These are phyloP conservation scores for Listronotus bonariensis DNA, from an alignment of 1,140 invertebrate species.

Conservation along the genomic window DNA sequence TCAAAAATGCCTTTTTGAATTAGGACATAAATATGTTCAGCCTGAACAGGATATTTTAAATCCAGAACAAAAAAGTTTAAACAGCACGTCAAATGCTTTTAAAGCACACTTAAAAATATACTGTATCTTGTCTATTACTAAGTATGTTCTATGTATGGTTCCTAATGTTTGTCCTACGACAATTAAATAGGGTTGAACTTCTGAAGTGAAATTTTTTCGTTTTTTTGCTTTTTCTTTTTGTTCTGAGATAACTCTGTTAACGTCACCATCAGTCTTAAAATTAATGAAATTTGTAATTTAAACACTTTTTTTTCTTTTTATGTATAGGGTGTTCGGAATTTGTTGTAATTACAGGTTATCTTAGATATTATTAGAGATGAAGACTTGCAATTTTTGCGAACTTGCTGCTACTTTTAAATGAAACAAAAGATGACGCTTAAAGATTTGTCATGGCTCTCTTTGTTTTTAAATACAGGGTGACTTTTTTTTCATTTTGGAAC, in stretches of 20 bases:
- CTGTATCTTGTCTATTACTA: conserved; percentile 14
- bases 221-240: conserved; percentile 14
- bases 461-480: no score
- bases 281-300: no score
- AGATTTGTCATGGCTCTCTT: no score
- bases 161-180: conserved; percentile 7
- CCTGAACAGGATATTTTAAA: conserved; percentile 13
- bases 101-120: conserved; percentile 1
- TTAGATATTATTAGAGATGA: no score
- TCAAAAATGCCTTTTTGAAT: conserved; percentile 18
- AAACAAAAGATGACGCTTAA: no score
- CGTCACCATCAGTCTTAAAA: conserved; percentile 6
- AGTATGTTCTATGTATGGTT: neutral
- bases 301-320: no score
- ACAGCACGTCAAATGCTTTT: conserved; percentile 8
- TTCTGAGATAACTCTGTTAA: neutral
- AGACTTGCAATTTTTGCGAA: no score
- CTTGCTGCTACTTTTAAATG: no score
- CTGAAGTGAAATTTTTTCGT: conserved; percentile 1
- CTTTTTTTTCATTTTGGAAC: no score
- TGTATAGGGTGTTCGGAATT: no score
- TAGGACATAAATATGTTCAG: conserved; percentile 20
- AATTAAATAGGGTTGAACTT: conserved; percentile 12
- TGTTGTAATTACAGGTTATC: no score
- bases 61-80: conserved; percentile 17